A percentile compares a stretch with the other conserved stretches of the same genome.
These are phyloP conservation scores for Indicator maculatus DNA, from an alignment of 2,113 vertebrate species.

Conservation along the genomic window DNA sequence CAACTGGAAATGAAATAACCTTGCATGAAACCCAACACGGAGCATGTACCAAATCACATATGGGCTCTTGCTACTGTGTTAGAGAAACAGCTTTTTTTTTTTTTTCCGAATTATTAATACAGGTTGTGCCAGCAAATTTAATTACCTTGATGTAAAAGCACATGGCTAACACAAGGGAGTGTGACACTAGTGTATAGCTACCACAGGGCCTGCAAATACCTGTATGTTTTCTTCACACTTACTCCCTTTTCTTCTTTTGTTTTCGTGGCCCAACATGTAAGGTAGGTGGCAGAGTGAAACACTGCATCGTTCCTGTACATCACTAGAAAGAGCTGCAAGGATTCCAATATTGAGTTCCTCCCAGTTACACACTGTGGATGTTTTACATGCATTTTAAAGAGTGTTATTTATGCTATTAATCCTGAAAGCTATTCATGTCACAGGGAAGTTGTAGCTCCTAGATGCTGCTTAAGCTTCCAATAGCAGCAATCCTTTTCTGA, in stretches of 20 bases:
- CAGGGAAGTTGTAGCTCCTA: neutral
- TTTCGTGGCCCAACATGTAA: neutral
- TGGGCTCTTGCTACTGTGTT: neutral
- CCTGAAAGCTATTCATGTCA: neutral
- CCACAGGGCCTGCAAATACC: neutral
- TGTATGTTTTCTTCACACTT: neutral
- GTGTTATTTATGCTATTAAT: neutral
- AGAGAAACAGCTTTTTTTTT: neutral
- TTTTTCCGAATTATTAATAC: neutral
- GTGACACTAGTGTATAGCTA: neutral
- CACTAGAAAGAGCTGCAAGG: neutral
- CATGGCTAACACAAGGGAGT: neutral
- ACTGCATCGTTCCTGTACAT: neutral
- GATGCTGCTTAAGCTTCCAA: neutral
- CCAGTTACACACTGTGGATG: neutral
- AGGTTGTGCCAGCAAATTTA: neutral
- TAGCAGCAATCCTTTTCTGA: neutral
- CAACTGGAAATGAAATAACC: fast-evolving
- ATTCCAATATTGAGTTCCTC: fast-evolving
- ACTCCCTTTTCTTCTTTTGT: neutral
- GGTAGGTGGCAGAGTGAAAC: neutral
- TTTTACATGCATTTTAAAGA: neutral
- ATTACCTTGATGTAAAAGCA: neutral
- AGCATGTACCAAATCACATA: fast-evolving
- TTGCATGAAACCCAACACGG: neutral